Evolutionary conservation across 2,888 invertebrate species (phyloP), one percentile per base, ranked within the genome.

Genomic region (Craniophora ligustri): DNA sequence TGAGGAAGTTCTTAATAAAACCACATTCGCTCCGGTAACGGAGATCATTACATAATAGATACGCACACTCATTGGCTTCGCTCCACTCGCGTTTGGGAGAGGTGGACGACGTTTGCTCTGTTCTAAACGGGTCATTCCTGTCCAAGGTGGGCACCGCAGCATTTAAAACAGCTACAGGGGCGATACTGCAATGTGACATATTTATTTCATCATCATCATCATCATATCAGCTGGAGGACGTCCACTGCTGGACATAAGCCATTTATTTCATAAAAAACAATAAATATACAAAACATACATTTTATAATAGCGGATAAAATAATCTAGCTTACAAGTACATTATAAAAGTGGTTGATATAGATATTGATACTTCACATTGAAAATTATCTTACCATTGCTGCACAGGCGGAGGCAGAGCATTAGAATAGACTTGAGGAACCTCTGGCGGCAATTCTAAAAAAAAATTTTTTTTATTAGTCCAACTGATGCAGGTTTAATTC

Each of bases 1-100:
- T 5, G 16, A 7, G 16, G 16, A 14, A 8, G 1, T 19, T 23
- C n/a, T 18, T 44, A 26, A 44, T 11, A 21, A 35, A 2, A 16
- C 4, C 8, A 44, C 15, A 55, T 44, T 31, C 23, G 47, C 41
- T 13, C 21, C 32, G 21, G 6, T 21, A 10, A 5, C 5, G 10
- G 16, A 11, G 3, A 18, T 23, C n/a, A 13, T 3, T 13, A 26
- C 35, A 28, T 13, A 5, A 31, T 7, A n/a, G 14, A 53, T 61
- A 42, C 63, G 6, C 56, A 65, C 72, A 63, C 10, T 70, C 60
- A 10, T 51, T 59, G 3, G 32, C 3, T 2, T 59, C 63, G 5
- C 48, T 36, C 72, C 75, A 72, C 4, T 57, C 61, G 3, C 65
- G 48, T 49, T 72, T 76, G 16, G 73, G 55, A 4, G 62, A 42